Base-by-base conservation (phyloP, 1,140 invertebrate species). In the Drosophila pachea region DNA sequence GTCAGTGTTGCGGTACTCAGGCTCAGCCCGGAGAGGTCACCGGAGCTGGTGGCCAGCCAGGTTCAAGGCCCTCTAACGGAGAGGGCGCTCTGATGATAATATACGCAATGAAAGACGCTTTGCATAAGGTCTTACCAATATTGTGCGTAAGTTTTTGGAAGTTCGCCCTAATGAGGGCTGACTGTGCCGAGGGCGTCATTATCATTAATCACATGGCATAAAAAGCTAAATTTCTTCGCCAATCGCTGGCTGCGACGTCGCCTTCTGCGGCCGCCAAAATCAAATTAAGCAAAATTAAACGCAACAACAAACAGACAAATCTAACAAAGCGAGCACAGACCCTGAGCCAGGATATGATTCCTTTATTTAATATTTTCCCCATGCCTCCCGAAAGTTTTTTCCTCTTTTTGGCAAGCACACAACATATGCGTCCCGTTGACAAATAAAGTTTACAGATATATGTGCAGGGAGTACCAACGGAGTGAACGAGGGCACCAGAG, bases 361-460 rank as follows among this genome's bases (percentile, higher is more conserved):
- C 36, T 22, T 59, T 68, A 55, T 62, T 53, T 62, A 40, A 62
- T 64, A 55, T 64, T 64, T 64, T 64, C 61, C 22, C 22, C 22
- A 22, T 22, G 22, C 22, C 22, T 63, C 22, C 9, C 35, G 22
- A 8, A 40, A 36, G 32, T 33, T 64, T 62, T 66, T 55, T 59
- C 72, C 49, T 69, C 58, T 82, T 82, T 82, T 82, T 82, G 74
- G 78, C 78, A 76, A 81, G 61, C 74, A 81, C 49, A 82, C 78
- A 82, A 66, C 78, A 82, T 78, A 82, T 82, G 78, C 74, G 78
- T 77, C 78, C 78, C 78, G 78, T 82, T 82, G 78, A 82, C 78
- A 82, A 82, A 82, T 82, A 82, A 82, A 82, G 64, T 82, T 82
- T 82, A 77, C 78, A 82, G 68, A 83, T 82, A 82, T 82, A 74